Evolutionary conservation across 2,797 vertebrate species (phyloP), one percentile per base, ranked within the genome.

Genomic region (Sebastes trivittatus): DNA sequence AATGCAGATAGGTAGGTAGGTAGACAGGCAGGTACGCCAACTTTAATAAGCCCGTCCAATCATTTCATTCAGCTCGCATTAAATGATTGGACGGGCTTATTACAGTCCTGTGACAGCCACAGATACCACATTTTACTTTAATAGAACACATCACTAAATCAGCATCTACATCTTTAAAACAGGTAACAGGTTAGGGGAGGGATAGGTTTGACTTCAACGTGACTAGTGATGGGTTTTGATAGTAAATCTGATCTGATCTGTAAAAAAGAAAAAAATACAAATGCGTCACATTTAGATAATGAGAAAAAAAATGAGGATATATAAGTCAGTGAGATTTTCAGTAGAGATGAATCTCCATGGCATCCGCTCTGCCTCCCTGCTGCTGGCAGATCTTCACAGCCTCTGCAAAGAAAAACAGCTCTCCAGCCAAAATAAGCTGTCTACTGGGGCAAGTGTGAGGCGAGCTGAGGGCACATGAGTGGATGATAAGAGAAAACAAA

Each of bases 401-500:
- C 11, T 6, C 10, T 13, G 30, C 49, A 56, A 71, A 77, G 72
- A 54, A 68, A 81, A 82, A 77, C 69, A 72, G 25, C 58, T 63
- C 59, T 52, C 1, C 8, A 63, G 85, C 88, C 87, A 92, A 88
- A 90, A 83, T 63, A 88, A 88, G 55, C 88, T 49, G 38, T 76
- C 71, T 61, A 16, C 67, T 36, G 66, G 60, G 69, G 30, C 66
- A 36, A 70, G 69, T 59, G 49, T 74, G 80, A 81, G 71, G 34
- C 5, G n/a, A 85, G 59, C 49, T 22, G 67, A 75, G 78, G 77
- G 18, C 7, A 58, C 6, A 52, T 13, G 65, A 82, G 78, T 20
- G 66, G 36, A 75, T 11, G 67, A 86, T 69, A 46, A 75, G 64
- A 32, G 20, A 79, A 88, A 86, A 83, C 65, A 78, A 49, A 78